Base-by-base conservation (phyloP, 2,888 invertebrate species). In the Scaptomyza polygonia region DNA sequence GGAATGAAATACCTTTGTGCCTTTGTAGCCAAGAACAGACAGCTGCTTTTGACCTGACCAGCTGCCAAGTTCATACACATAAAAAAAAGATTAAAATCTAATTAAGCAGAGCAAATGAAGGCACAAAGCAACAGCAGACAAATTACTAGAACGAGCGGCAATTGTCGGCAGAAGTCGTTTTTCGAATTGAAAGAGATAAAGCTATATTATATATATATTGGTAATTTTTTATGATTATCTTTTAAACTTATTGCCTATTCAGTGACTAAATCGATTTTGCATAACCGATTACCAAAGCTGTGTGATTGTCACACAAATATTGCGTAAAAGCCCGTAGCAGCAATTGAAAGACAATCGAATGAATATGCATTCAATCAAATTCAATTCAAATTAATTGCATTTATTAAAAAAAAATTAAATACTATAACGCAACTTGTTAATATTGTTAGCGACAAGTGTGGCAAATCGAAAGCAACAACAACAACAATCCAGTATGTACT, bases 381-480 rank as follows among this genome's bases (percentile, higher is more conserved):
- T 59, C 32, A 75, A 56, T 66, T 54, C 54, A 56, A 52, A 48
- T 51, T 47, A 65, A 69, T 74, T 72, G 73, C 61, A 71, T 56
- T 68, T 57, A n/a, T n/a, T n/a, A n/a, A n/a, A n/a, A n/a, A n/a
- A n/a, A n/a, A n/a, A n/a, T n/a, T n/a, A n/a, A n/a, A n/a, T n/a
- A 48, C 14, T 34, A 56, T 55, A 59, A 56, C 72, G 63, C 84
- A 76, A 67, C 86, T 80, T 63, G 72, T 75, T 70, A 61, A 62
- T 61, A 67, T 44, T 66, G 75, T 77, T 77, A 69, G 67, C 57
- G 80, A 77, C 86, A 79, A 71, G 74, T 72, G 77, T 77, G 62
- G 58, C 74, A 66, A 85, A 77, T 72, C 56, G 68, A 52, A 42
- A 45, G 36, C 67, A 62, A 51, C 21, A 21, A 21, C 21, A 21